phyloP scores from a whole-genome alignment of 2,113 vertebrate species.

The Gorilla gorilla region DNA sequence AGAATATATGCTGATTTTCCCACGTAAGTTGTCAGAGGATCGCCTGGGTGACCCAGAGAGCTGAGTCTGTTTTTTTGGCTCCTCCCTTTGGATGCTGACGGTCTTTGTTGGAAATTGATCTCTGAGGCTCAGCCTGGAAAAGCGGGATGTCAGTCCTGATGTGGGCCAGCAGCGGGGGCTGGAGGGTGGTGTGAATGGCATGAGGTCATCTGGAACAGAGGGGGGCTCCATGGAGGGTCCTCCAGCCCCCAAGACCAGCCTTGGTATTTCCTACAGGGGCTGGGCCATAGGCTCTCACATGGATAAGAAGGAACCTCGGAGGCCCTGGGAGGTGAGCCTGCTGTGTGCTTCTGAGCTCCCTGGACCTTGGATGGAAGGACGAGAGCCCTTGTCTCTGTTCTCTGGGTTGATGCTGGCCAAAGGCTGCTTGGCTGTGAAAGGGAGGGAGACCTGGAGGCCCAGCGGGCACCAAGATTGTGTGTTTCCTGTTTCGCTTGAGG shows the following conservation, averaged over 20 bases:
- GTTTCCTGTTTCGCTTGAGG: background rate
- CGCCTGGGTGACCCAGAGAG: background rate
- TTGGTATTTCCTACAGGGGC: background rate
- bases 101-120: background rate
- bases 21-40: background rate
- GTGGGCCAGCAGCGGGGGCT: background rate
- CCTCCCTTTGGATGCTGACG: background rate
- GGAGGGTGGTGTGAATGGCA: background rate
- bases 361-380: background rate
- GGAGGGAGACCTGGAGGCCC: background rate
- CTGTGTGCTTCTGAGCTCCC: rapidly evolving
- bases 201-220: background rate
- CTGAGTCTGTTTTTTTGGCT: background rate
- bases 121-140: background rate
- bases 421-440: background rate
- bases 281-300: rapidly evolving
- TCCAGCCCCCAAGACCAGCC: background rate
- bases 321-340: background rate
- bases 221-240: rapidly evolving
- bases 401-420: background rate
- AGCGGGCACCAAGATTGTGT: background rate
- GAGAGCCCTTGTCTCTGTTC: background rate
- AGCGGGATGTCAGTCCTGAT: background rate
- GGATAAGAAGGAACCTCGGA: background rate
- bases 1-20: background rate